phyloP scores from a whole-genome alignment of 1,140 invertebrate species.

The Orchestia grillus region DNA sequence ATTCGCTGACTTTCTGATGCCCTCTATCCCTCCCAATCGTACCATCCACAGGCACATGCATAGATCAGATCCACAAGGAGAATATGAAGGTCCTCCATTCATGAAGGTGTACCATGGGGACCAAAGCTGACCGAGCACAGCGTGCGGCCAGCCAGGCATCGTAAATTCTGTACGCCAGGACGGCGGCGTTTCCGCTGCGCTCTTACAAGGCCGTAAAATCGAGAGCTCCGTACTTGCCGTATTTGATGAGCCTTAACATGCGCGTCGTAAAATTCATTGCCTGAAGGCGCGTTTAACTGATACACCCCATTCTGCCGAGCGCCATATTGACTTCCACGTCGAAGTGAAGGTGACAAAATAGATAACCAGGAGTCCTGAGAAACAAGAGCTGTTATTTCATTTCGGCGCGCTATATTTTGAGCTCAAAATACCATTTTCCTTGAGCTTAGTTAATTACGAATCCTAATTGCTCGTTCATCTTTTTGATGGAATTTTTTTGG shows the following conservation, averaged over 20 bases:
- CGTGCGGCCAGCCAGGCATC: background rate
- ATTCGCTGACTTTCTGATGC: too few relatives aligned
- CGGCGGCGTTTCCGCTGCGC: background rate
- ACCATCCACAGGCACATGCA: background rate
- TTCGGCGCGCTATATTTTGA: background rate
- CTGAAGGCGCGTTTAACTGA: background rate
- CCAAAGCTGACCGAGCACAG: background rate
- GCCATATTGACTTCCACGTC: background rate
- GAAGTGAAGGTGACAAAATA: background rate
- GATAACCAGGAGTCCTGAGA: background rate
- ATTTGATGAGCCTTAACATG: background rate
- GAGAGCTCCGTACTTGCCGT: background rate
- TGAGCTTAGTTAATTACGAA: too few relatives aligned
- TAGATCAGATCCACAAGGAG: background rate
- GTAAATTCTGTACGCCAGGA: background rate
- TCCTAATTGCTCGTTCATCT: too few relatives aligned
- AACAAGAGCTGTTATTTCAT: background rate
- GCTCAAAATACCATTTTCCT: background rate
- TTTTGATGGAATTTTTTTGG: too few relatives aligned
- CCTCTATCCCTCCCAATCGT: background rate
- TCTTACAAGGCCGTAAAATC: background rate
- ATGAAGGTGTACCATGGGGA: background rate
- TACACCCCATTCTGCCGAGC: background rate
- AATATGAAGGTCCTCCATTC: background rate
- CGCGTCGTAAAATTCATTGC: background rate